Base-by-base conservation (phyloP, 2,113 vertebrate genomes). In the Sitta europaea region DNA sequence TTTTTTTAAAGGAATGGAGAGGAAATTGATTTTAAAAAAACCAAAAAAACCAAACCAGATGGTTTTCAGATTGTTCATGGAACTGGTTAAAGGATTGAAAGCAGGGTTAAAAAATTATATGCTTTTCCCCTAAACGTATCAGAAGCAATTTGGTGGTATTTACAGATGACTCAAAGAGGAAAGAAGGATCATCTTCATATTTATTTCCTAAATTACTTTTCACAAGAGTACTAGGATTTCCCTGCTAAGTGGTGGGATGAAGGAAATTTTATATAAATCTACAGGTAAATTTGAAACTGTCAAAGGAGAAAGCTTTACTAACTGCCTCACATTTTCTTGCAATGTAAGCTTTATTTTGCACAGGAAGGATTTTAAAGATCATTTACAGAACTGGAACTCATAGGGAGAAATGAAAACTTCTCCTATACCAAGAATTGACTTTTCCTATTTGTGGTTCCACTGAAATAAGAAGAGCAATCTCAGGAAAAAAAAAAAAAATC, bases 151-250 rank as follows among this genome's bases (percentile, higher is more conserved):
- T 82, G 47, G 71, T 82, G 36, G 35, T 67, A 95, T 86, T 90
- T 83, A 73, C 22, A 92, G 74, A 90, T 59, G 74, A 86, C 55
- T 79, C 63, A 61, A 82, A 86, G 29, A 6, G 88, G 42, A 97
- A 94, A 70, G 63, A 95, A 94, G 42, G 50, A 90, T 93, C 87
- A 86, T 77, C 80, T 94, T 88, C 50, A 47, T 89, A 82, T 38
- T 92, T 95, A 85, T 87, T 94, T 96, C 86, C 66, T 89, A 92
- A 85, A 18, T 23, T 33, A 55, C 14, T 92, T 94, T 79, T 81
- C 33, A 82, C 18, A 61, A 38, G 24, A 92, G 18, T 92, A 78
- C 35, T 87, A 91, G 62, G 28, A 87, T 85, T 82, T 95, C 74
- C 47, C 40, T 11, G 3, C 35, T 82, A 92, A 82, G 38, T 54